These are phyloP conservation scores for Riptortus pedestris DNA, from an alignment of 1,140 invertebrate species.

Conservation along the genomic window DNA sequence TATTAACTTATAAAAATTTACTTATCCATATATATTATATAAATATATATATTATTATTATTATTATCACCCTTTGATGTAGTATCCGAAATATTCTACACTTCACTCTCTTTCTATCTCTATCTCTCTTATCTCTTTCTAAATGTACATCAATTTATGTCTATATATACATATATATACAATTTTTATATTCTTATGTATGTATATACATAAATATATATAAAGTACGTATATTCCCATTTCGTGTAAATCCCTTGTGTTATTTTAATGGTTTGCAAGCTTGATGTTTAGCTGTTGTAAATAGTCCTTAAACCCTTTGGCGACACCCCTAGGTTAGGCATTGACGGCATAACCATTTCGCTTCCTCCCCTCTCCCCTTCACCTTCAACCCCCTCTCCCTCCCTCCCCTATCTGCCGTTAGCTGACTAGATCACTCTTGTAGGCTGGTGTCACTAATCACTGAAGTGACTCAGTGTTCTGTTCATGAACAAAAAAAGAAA, in stretches of 20 bases:
- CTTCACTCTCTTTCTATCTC: background rate
- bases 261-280: constrained; percentile 25
- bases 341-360: background rate
- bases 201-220: constrained; percentile 20
- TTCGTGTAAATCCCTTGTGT: constrained; percentile 18
- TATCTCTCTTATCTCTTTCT: background rate
- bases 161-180: background rate
- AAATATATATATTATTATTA: constrained; percentile 4
- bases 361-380: constrained; percentile 1
- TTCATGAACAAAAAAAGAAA: constrained; percentile 18
- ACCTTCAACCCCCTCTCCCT: background rate
- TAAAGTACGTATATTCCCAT: constrained; percentile 5
- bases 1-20: constrained; percentile 11
- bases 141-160: background rate
- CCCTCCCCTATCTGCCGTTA: background rate
- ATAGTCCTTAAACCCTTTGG: constrained; percentile 23
- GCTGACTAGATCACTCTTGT: constrained; percentile 27
- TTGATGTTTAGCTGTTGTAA: constrained; percentile 24
- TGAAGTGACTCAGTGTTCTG: constrained; percentile 22
- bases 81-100: constrained; percentile 2
- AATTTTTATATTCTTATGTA: too few relatives aligned
- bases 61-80: constrained; percentile 12
- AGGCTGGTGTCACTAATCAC: constrained; percentile 25
- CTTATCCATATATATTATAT: constrained; percentile 11
- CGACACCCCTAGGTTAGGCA: constrained; percentile 20